These are phyloP conservation scores for Euplagia quadripunctaria DNA, from an alignment of 2,888 invertebrate genomes.

Conservation along the genomic window DNA sequence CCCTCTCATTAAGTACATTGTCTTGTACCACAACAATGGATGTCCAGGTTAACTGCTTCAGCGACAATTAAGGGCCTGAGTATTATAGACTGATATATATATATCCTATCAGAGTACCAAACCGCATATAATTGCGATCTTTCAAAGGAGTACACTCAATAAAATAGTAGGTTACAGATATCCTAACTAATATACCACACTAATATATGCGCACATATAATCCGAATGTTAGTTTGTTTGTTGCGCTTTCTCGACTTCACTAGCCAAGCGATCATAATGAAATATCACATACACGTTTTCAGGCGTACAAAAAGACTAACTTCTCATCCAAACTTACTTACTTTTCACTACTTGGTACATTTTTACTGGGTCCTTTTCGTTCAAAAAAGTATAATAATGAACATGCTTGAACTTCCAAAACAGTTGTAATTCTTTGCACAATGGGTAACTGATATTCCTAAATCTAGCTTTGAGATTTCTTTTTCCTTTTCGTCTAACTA, in stretches of 20 bases:
- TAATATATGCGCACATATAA: too few species aligned
- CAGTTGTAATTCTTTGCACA: not conserved
- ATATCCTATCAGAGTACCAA: conserved; percentile 13
- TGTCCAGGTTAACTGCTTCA: conserved; percentile 46
- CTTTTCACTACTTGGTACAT: too few species aligned
- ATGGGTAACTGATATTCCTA: not conserved
- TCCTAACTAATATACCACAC: too few species aligned
- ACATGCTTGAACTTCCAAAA: not conserved
- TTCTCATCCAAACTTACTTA: too few species aligned
- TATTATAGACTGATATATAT: conserved; percentile 26
- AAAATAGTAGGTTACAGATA: not conserved
- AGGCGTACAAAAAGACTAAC: too few species aligned
- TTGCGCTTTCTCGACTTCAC: too few species aligned
- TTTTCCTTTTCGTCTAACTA: not conserved
- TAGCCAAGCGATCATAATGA: too few species aligned
- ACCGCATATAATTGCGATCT: conserved; percentile 4
- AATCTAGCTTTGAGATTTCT: not conserved
- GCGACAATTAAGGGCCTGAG: conserved; percentile 40
- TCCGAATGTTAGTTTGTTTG: too few species aligned
- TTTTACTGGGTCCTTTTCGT: too few species aligned
- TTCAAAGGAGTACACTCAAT: not conserved
- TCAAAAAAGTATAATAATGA: too few species aligned
- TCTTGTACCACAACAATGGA: conserved; percentile 52
- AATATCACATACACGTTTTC: too few species aligned
- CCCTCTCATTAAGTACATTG: conserved; percentile 54